phyloP scores from a whole-genome alignment of 1,140 invertebrate genomes.

The Caenorhabditis brenneri region DNA sequence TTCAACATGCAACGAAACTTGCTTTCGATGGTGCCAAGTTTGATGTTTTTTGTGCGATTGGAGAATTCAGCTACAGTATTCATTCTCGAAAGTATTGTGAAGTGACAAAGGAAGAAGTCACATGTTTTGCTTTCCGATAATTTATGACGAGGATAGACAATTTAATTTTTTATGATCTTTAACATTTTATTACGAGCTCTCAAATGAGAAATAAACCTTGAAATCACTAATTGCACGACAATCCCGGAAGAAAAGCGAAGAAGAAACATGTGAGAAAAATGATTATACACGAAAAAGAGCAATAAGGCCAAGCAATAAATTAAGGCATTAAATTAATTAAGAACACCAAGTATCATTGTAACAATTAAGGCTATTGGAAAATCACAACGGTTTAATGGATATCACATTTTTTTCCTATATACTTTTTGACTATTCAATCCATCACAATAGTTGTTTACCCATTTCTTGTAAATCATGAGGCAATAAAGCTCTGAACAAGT shows the following conservation, averaged over 20 bases:
- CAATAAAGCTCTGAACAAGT: slow-evolving; percentile 60
- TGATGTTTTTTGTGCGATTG: slow-evolving; percentile 56
- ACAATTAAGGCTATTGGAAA: slow-evolving; percentile 5
- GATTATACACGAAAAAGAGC: slow-evolving; percentile 1
- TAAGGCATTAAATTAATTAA: not conserved
- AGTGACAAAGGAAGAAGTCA: slow-evolving; percentile 52
- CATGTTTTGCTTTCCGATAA: slow-evolving; percentile 58
- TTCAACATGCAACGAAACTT: slow-evolving; percentile 25
- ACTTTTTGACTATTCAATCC: not conserved
- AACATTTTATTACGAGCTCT: not conserved
- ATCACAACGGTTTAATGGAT: not conserved
- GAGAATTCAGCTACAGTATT: slow-evolving; percentile 57
- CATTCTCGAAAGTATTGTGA: slow-evolving; percentile 58
- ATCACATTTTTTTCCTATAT: not conserved
- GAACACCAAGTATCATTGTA: not conserved
- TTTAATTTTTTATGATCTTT: no score
- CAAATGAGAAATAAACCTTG: not conserved
- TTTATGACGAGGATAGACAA: no score
- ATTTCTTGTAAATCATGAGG: slow-evolving; percentile 61
- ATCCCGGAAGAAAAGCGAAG: not conserved
- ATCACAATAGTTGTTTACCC: slow-evolving; percentile 58
- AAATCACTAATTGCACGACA: not conserved
- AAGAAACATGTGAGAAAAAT: not conserved
- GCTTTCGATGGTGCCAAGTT: slow-evolving; percentile 53
- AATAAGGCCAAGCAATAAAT: slow-evolving; percentile 5